These are phyloP conservation scores for Sinosuthora webbiana DNA, from an alignment of 2,113 vertebrate species.

Conservation along the genomic window DNA sequence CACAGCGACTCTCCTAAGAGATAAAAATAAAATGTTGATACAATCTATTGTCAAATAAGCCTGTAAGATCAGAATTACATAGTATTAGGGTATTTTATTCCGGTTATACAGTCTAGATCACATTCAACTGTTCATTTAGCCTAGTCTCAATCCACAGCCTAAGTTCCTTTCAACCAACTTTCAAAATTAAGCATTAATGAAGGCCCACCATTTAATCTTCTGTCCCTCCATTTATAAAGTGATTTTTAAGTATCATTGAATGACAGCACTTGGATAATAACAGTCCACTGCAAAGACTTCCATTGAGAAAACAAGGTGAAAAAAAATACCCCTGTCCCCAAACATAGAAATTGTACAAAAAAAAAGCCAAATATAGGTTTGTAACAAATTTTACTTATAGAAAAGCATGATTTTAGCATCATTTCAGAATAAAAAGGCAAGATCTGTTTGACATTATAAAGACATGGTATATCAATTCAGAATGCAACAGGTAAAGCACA, in stretches of 20 bases:
- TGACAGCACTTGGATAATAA: background rate
- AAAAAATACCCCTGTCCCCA: background rate
- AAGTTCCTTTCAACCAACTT: background rate
- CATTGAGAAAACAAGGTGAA: background rate
- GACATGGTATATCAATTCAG: background rate
- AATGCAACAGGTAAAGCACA: background rate
- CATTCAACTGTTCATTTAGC: background rate
- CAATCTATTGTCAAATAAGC: background rate
- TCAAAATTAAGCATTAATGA: background rate
- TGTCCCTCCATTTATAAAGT: background rate
- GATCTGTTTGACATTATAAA: background rate
- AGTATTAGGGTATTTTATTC: background rate
- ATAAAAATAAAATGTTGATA: background rate
- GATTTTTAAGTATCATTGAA: background rate
- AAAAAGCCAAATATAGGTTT: background rate
- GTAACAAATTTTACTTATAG: conserved; percentile 18
- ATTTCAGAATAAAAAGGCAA: background rate
- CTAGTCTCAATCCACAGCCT: background rate
- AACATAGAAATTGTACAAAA: background rate
- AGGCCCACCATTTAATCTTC: background rate
- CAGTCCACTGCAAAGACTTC: background rate
- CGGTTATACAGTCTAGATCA: background rate
- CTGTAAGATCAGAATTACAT: background rate
- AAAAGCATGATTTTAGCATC: background rate
- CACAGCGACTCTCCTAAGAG: background rate